phyloP scores from a whole-genome alignment of 2,888 invertebrate species.

The Dione juno region DNA sequence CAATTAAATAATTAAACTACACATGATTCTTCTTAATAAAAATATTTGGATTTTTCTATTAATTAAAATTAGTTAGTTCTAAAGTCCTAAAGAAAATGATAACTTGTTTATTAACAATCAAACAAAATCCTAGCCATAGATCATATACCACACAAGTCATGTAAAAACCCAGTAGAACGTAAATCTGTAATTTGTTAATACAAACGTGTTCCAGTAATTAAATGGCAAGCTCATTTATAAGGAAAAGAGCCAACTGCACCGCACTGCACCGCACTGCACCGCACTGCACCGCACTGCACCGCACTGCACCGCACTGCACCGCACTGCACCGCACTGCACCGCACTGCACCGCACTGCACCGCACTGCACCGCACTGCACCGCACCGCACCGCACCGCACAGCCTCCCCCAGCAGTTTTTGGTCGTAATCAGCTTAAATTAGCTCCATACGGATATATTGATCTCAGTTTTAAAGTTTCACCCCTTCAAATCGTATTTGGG shows the following conservation, averaged over 20 bases:
- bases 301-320: slow-evolving; percentile 15
- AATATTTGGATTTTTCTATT: too few species aligned
- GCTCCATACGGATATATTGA: neutral
- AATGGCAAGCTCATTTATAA: slow-evolving; percentile 22
- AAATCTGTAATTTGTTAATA: slow-evolving; percentile 28
- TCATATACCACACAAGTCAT: neutral
- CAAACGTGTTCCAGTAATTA: slow-evolving; percentile 26
- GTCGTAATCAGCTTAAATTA: slow-evolving; percentile 28
- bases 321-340: slow-evolving; percentile 26
- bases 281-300: slow-evolving; percentile 27
- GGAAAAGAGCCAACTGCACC: slow-evolving; percentile 26
- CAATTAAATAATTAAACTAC: too few species aligned
- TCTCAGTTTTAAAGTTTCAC: slow-evolving; percentile 26
- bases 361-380: slow-evolving; percentile 26
- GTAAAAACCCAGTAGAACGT: neutral
- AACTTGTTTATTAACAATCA: too few species aligned
- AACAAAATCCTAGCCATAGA: neutral
- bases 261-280: slow-evolving; percentile 14
- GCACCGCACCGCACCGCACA: slow-evolving; percentile 16
- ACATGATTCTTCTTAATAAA: too few species aligned
- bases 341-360: slow-evolving; percentile 15
- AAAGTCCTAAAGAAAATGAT: too few species aligned
- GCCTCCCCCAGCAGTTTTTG: slow-evolving; percentile 9
- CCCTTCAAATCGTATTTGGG: slow-evolving; percentile 76
- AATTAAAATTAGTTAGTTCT: too few species aligned